Evolutionary conservation across 2,888 invertebrate species (phyloP).

Genomic region (Zygothrica quintamaculata): DNA sequence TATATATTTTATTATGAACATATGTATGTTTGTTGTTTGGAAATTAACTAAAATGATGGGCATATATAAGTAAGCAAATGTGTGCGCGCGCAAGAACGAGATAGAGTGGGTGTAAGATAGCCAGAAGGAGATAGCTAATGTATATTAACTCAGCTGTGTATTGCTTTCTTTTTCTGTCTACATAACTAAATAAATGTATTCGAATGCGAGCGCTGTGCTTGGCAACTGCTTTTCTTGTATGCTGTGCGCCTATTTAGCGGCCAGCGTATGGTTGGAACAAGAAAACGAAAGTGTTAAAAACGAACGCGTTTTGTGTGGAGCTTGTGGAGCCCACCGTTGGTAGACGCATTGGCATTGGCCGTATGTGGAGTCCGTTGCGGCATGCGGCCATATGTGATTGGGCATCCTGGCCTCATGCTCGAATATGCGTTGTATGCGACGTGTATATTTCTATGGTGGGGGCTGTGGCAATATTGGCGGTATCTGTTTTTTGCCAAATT

Average conservation of each 20-base stretch:
- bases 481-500: conserved; percentile 7
- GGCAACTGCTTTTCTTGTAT: conserved; percentile 49
- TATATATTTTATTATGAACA: background rate
- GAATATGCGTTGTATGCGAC: conserved; percentile 21
- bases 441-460: conserved; percentile 4
- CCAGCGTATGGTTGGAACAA: conserved; percentile 85
- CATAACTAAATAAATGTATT: background rate
- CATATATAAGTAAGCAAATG: conserved; percentile 4
- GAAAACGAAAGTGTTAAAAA: conserved; percentile 84
- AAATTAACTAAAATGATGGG: background rate
- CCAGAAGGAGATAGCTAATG: background rate
- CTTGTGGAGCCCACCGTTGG: conserved; percentile 39
- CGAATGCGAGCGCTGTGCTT: conserved; percentile 31
- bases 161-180: conserved; percentile 2
- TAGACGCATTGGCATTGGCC: conserved; percentile 50
- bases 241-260: conserved; percentile 83
- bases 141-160: conserved; percentile 5
- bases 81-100: conserved; percentile 13
- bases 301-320: conserved; percentile 36
- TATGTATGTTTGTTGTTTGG: background rate
- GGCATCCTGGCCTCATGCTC: conserved; percentile 53
- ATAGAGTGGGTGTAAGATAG: background rate
- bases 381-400: conserved; percentile 67
- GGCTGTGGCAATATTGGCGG: background rate
- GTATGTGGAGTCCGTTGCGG: conserved; percentile 59